Percentiles rank a stretch among this genome's conserved stretches.
Conservation (phyloP, 1,140 invertebrate species). For the Phortica variegata region DNA sequence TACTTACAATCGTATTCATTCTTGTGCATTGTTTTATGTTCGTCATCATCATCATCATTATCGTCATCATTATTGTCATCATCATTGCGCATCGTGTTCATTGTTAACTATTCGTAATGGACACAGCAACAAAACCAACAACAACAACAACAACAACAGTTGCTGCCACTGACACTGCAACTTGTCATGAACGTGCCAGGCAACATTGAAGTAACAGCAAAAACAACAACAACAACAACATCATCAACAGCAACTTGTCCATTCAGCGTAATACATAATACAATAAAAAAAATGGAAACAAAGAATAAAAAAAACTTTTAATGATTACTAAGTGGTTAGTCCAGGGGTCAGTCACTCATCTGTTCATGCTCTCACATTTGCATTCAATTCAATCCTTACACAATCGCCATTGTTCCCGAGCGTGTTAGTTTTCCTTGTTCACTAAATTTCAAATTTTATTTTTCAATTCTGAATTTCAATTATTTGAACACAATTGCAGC, state of each 20-base stretch:
- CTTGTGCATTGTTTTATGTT: conserved; percentile 44
- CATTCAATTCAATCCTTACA: no score
- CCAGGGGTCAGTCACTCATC: no score
- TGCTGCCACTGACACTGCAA: conserved; percentile 6
- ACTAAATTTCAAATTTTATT: no score
- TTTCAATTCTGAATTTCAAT: no score
- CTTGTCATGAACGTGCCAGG: conserved; percentile 32
- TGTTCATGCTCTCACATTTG: no score
- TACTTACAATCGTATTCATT: conserved; percentile 22
- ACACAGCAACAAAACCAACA: conserved; percentile 14
- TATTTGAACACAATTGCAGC: no score
- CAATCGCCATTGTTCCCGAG: no score
- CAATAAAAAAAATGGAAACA: no score
- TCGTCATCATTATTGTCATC: conserved; percentile 3
- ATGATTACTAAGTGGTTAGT: no score
- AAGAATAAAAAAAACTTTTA: no score
- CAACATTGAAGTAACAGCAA: neutral
- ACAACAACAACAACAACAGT: conserved; percentile 9
- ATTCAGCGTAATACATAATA: conserved; percentile 26
- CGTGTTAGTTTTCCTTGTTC: no score
- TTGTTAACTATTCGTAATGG: neutral
- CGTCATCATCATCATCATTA: conserved; percentile 12
- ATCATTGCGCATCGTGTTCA: no score
- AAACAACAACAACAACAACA: neutral
- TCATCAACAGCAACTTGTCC: conserved; percentile 31